Base-by-base conservation (phyloP, 2,113 vertebrate species). In the Ciconia boyciana region DNA sequence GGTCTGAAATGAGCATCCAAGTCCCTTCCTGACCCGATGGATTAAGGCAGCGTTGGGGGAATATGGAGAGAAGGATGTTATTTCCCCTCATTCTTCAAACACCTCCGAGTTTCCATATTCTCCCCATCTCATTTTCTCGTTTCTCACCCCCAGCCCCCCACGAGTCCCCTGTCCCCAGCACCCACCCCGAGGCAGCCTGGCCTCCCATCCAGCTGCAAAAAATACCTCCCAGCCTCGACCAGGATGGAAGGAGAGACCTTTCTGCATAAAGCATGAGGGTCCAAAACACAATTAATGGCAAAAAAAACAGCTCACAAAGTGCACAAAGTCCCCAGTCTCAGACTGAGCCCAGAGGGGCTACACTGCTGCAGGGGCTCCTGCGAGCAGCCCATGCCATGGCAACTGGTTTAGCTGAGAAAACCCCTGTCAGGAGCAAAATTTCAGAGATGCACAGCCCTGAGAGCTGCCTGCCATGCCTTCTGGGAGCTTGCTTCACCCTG, bases 21-120 rank as follows among this genome's bases (percentile, higher is more conserved):
- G 34, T n/a, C n/a, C 24, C 20, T 24, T 79, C 41, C 31, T 3
- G 1, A 58, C 15, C 3, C 0, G 1, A 51, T 3, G 18, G 25
- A 72, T 58, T 71, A 71, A 54, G 52, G 44, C 12, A 68, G 39
- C 44, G 64, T 16, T 2, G 3, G 20, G 24, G 6, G 11, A 83
- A 36, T 31, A 69, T 0, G 4, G 9, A 72, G 16, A 90, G 55
- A 78, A 85, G 32, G 9, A 83, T 49, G 13, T 18, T 78, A 68
- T 32, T 72, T 70, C 13, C 17, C 7, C 49, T 91, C 25, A 43
- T 43, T 83, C 6, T 9, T 80, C 46, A 80, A 81, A 74, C 1
- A 1, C 6, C 31, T 87, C 25, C 15, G 6, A 66, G 7, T n/a
- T 68, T 60, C 48, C 21, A 28, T 44, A 48, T 34, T 52, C 5